These are phyloP conservation scores for Heloderma charlesbogerti DNA, from an alignment of 2,113 vertebrate species.

Conservation along the genomic window DNA sequence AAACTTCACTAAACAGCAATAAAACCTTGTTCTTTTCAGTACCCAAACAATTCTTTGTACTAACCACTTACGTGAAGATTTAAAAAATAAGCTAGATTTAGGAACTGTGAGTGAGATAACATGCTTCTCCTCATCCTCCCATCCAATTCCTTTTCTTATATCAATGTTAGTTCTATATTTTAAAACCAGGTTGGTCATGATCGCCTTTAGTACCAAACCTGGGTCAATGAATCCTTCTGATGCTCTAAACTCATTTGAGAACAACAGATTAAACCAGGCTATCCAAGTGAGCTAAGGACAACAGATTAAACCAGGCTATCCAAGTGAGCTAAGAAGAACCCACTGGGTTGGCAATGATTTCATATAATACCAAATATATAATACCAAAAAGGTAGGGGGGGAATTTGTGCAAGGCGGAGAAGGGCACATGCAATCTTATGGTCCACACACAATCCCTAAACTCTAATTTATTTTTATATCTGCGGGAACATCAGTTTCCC, in stretches of 20 bases:
- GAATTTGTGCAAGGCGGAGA: not conserved
- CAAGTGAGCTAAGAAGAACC: not conserved
- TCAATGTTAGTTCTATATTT: not conserved
- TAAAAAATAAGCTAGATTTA: not conserved
- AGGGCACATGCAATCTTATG: not conserved
- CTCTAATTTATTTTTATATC: not conserved
- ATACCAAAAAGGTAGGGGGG: not conserved
- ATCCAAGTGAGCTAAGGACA: not conserved
- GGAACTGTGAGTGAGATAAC: not conserved
- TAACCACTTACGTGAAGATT: not conserved
- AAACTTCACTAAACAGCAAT: slow-evolving; percentile 10
- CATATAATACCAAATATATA: not conserved
- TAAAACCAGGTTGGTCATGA: not conserved
- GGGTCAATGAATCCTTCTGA: not conserved
- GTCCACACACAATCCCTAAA: not conserved
- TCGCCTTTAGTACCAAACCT: not conserved
- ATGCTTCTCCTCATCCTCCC: not conserved
- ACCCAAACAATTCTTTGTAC: not conserved
- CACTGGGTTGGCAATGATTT: not conserved
- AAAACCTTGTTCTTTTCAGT: not conserved
- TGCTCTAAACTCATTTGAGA: not conserved
- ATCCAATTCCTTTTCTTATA: not conserved
- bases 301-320: not conserved
- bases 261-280: not conserved
- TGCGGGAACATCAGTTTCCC: not conserved